Evolutionary conservation across 2,797 vertebrate genomes (phyloP).

Genomic region (Pyrocephalus nanus): DNA sequence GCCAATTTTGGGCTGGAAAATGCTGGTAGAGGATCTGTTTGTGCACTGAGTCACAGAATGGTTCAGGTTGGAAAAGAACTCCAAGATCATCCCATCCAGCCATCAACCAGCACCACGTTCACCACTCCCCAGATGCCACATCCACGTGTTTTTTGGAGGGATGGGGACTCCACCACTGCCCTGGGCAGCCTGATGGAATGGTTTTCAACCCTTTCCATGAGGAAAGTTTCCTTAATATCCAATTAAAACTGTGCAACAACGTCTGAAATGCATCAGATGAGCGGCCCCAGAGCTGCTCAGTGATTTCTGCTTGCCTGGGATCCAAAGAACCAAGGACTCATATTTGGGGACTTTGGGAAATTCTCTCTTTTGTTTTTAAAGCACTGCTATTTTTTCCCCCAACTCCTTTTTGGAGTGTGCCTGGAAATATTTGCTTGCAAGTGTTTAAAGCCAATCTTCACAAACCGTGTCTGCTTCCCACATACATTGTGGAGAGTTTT

Average conservation of each 20-base stretch:
- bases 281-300: background rate
- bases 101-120: background rate
- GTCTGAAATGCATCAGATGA: no score
- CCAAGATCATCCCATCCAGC: no score
- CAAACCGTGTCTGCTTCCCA: background rate
- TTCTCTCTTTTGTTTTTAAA: background rate
- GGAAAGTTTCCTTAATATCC: no score
- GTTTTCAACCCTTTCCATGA: background rate
- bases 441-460: background rate
- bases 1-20: background rate
- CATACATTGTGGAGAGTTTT: background rate
- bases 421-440: background rate
- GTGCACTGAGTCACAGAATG: background rate
- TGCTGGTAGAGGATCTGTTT: rapidly evolving
- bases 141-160: rapidly evolving
- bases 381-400: background rate
- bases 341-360: background rate
- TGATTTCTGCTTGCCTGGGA: background rate
- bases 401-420: background rate
- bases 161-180: background rate
- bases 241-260: no score
- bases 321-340: background rate
- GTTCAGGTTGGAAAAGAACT: background rate
- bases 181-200: background rate
- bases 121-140: background rate